Evolutionary conservation across 2,797 vertebrate genomes (phyloP).

Genomic region (Epinephelus malabaricus): DNA sequence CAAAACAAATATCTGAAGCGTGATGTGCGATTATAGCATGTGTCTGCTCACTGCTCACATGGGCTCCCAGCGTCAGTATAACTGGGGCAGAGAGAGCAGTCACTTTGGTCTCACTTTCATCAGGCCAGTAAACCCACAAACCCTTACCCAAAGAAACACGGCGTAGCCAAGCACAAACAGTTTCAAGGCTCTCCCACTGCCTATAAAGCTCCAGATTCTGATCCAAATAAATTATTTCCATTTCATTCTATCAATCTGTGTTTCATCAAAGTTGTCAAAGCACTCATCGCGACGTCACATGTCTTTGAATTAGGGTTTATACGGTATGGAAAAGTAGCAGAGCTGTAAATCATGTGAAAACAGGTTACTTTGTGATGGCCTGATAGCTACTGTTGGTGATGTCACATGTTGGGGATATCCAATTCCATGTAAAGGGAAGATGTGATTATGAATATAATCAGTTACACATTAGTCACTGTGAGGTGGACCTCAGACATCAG

Average conservation of each 20-base stretch:
- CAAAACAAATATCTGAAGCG: conserved; percentile 51
- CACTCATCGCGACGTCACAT: conserved; percentile 17
- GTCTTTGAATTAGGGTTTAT: neutral
- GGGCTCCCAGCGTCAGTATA: conserved; percentile 44
- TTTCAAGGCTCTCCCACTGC: conserved; percentile 21
- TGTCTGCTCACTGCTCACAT: conserved; percentile 18
- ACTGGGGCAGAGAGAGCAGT: conserved; percentile 55
- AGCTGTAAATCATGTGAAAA: conserved; percentile 2
- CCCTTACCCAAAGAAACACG: conserved; percentile 37
- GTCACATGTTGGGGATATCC: conserved; percentile 1
- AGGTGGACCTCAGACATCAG: neutral
- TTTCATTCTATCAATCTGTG: conserved; percentile 25
- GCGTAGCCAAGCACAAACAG: conserved; percentile 24
- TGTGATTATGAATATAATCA: neutral
- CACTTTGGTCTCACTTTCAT: conserved; percentile 50
- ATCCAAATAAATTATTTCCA: conserved; percentile 41
- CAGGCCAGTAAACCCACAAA: conserved; percentile 46
- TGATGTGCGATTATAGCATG: conserved; percentile 33
- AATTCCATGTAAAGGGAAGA: neutral
- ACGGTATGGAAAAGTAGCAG: conserved; percentile 1
- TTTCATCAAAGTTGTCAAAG: conserved; percentile 44
- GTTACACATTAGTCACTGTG: neutral
- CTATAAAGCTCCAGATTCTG: conserved; percentile 43
- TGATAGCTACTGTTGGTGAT: neutral
- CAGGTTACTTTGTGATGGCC: conserved; percentile 10